Percentiles rank a stretch among this genome's conserved stretches.
These are phyloP conservation scores for Arctocebus calabarensis DNA, from an alignment of 2,797 vertebrate genomes.

Conservation along the genomic window DNA sequence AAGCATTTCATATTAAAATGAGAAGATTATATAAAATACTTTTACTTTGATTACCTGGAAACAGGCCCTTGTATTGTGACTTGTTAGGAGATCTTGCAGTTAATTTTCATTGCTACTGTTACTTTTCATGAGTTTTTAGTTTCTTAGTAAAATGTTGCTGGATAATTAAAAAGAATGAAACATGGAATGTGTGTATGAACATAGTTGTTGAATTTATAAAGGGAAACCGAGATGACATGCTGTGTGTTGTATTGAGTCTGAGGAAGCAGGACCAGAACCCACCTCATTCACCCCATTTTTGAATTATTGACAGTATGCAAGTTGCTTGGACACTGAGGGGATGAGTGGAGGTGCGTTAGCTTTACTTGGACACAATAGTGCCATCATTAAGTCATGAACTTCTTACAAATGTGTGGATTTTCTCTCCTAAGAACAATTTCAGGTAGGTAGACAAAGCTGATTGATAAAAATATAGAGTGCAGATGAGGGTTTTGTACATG, in stretches of 20 bases:
- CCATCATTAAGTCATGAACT: background rate
- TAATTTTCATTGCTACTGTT: background rate
- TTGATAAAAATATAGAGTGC: background rate
- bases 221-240: fast-evolving
- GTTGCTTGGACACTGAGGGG: background rate
- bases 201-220: background rate
- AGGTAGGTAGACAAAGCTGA: background rate
- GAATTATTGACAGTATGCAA: fast-evolving
- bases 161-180: background rate
- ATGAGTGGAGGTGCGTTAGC: fast-evolving
- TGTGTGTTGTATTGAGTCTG: fast-evolving
- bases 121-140: background rate
- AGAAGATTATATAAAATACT: constrained; percentile 60
- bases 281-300: background rate
- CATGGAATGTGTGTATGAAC: background rate
- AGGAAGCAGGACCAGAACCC: background rate
- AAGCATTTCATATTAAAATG: constrained; percentile 68
- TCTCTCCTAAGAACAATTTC: background rate
- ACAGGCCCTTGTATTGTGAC: constrained; percentile 22
- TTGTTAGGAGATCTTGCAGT: background rate
- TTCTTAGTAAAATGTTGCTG: constrained; percentile 18
- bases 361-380: background rate
- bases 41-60: constrained; percentile 68
- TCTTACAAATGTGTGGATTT: background rate
- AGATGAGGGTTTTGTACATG: fast-evolving